These are phyloP conservation scores for Nezara viridula DNA, from an alignment of 2,888 invertebrate species.

Conservation along the genomic window DNA sequence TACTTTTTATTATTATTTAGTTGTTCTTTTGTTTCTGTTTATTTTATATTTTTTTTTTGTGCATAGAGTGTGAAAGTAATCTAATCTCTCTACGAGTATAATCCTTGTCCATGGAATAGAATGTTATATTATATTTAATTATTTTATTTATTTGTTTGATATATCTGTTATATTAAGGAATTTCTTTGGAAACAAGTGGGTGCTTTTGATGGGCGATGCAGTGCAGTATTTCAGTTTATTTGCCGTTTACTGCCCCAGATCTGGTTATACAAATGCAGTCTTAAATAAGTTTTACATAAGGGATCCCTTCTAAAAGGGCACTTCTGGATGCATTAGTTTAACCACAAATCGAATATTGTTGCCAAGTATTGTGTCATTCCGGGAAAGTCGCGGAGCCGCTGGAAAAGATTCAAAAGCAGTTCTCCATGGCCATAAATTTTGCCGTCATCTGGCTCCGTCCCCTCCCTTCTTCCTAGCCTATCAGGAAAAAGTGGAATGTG, in stretches of 20 bases:
- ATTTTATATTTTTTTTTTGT: too few species aligned
- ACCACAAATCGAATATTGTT: constrained; percentile 35
- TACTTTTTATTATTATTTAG: too few species aligned
- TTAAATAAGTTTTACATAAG: constrained; percentile 31
- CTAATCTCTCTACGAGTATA: too few species aligned
- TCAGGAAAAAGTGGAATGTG: background rate
- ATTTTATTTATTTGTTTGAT: background rate
- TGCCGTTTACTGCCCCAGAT: constrained; percentile 9
- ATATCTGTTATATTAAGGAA: background rate
- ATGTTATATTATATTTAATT: too few species aligned
- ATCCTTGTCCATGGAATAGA: too few species aligned
- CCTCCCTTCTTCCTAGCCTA: background rate
- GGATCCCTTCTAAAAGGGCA: background rate
- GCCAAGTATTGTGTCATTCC: constrained; percentile 40
- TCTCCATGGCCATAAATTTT: background rate
- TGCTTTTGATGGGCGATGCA: background rate
- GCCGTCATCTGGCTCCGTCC: constrained; percentile 3
- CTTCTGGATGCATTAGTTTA: constrained; percentile 15
- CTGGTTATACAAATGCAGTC: background rate
- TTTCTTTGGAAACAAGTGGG: background rate
- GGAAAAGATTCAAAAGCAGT: constrained; percentile 40
- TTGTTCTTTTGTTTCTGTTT: too few species aligned
- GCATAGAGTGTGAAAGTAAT: too few species aligned
- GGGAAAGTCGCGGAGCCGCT: background rate
- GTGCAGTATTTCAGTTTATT: constrained; percentile 9